Conservation (phyloP, 2,888 invertebrate genomes). For the Opisthograptis luteolata region DNA sequence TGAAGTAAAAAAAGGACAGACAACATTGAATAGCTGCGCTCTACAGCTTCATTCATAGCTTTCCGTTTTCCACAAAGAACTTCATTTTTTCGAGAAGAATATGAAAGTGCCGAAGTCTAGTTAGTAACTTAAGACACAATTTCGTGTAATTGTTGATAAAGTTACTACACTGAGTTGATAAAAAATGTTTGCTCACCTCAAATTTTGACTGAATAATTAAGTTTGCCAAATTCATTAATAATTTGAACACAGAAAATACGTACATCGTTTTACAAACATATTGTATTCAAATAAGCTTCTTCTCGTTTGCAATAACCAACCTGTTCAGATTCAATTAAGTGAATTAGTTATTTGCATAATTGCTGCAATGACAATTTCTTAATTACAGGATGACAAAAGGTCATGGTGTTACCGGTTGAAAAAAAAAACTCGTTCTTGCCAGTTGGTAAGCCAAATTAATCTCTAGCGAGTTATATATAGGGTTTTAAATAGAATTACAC, state of each 20-base stretch:
- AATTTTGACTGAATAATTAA: not conserved
- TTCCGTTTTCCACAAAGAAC: too few species aligned
- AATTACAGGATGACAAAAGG: slow-evolving; percentile 15
- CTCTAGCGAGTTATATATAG: not conserved
- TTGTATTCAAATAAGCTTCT: slow-evolving; percentile 17
- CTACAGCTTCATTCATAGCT: too few species aligned
- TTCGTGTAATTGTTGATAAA: too few species aligned
- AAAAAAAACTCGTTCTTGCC: slow-evolving; percentile 13
- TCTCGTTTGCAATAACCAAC: slow-evolving; percentile 15
- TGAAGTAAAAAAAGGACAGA: too few species aligned
- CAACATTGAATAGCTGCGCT: too few species aligned
- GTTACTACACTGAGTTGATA: too few species aligned
- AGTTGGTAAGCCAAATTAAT: not conserved
- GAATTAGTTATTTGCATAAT: slow-evolving; percentile 35
- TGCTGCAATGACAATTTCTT: slow-evolving; percentile 9
- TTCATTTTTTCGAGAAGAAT: too few species aligned
- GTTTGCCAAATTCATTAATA: not conserved
- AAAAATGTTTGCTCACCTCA: too few species aligned
- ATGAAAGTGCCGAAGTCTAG: too few species aligned
- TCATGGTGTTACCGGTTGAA: slow-evolving; percentile 24
- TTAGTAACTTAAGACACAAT: too few species aligned
- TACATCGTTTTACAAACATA: not conserved
- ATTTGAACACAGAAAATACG: too few species aligned
- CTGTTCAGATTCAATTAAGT: slow-evolving; percentile 22
- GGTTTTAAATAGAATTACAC: not conserved